Evolutionary conservation across 1,140 invertebrate genomes (phyloP).

Genomic region (Mizuhopecten yessoensis): DNA sequence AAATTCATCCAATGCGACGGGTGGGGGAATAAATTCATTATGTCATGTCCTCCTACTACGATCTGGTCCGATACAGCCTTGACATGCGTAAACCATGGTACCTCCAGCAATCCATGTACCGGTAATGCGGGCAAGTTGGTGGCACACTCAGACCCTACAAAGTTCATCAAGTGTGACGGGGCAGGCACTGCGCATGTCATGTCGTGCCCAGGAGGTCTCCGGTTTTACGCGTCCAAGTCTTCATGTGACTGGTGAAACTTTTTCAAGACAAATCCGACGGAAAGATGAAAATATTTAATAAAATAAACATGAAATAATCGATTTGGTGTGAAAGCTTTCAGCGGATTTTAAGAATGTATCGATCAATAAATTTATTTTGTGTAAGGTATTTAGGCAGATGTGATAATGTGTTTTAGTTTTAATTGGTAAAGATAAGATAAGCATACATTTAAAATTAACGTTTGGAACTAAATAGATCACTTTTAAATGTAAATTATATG

Average conservation of each 20-base stretch:
- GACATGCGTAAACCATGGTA: background rate
- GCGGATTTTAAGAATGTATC: no score
- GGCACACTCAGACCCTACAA: background rate
- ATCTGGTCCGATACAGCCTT: conserved; percentile 39
- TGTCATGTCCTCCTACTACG: conserved; percentile 27
- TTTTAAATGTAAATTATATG: no score
- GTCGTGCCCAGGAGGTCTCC: background rate
- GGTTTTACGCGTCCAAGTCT: background rate
- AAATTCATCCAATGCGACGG: conserved; percentile 69
- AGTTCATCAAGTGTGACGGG: conserved; percentile 61
- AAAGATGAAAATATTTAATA: no score
- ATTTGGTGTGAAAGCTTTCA: no score
- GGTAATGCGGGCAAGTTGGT: conserved; percentile 4
- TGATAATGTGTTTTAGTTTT: no score
- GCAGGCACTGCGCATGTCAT: background rate
- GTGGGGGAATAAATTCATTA: conserved; percentile 57
- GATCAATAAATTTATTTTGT: no score
- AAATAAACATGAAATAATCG: no score
- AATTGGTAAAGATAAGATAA: no score
- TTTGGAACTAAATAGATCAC: no score
- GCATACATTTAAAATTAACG: no score
- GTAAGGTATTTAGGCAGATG: no score
- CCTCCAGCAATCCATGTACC: conserved; percentile 45
- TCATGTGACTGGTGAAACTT: background rate
- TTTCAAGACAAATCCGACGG: no score